Conservation (phyloP, 2,113 vertebrate genomes). For the Ancistrus triradiatus region DNA sequence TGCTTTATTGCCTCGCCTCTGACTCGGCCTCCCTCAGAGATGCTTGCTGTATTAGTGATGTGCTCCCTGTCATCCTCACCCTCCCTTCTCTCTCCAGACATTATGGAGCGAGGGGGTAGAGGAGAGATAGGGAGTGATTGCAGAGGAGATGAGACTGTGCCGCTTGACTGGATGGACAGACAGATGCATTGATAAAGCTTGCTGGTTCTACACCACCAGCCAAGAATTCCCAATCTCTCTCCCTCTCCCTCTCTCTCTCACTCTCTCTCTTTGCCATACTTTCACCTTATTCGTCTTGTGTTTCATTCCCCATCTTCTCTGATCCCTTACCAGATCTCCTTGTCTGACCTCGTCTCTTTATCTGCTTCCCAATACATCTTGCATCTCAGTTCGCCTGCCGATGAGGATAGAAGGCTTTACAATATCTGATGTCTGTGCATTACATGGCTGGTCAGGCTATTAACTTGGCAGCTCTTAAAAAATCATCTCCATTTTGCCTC, state of each 20-base stretch:
- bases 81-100: conserved; percentile 45
- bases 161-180: conserved; percentile 58
- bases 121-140: conserved; percentile 57
- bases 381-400: conserved; percentile 5
- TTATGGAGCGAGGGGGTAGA: conserved; percentile 36
- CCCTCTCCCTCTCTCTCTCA: conserved; percentile 7
- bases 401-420: conserved; percentile 24
- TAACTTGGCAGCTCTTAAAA: conserved; percentile 26
- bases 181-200: conserved; percentile 68
- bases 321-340: conserved; percentile 35
- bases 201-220: conserved; percentile 51
- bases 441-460: conserved; percentile 17
- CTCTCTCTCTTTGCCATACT: conserved; percentile 10
- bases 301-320: conserved; percentile 19
- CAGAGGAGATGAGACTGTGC: conserved; percentile 61
- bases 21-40: conserved; percentile 52
- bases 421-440: conserved; percentile 29
- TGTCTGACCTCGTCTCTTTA: conserved; percentile 31
- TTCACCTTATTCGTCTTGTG: not conserved
- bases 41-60: conserved; percentile 48
- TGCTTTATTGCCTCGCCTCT: conserved; percentile 49
- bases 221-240: conserved; percentile 57
- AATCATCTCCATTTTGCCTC: not conserved
- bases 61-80: conserved; percentile 49
- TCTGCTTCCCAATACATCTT: not conserved